phyloP scores from a whole-genome alignment of 2,113 vertebrate species.

The Campylomormyrus tamandua region DNA sequence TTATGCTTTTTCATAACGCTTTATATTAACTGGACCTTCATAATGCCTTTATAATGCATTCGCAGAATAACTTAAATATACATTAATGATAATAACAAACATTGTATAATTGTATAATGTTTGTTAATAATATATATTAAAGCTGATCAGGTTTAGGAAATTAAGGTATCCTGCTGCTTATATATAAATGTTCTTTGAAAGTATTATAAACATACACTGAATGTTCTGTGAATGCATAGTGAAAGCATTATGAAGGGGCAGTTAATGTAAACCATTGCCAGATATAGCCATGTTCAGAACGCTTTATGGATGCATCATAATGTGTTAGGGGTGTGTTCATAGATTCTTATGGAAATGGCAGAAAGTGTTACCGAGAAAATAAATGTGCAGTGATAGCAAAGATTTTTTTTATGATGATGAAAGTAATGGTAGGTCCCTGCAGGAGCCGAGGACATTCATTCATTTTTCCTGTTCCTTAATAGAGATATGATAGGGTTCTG shows the following conservation, averaged over 20 bases:
- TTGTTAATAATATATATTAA: neutral
- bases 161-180: neutral
- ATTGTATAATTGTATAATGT: neutral
- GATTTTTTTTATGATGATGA: neutral
- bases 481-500: neutral
- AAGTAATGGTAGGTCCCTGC: neutral
- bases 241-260: neutral
- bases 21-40: neutral
- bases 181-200: neutral
- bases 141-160: neutral
- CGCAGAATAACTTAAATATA: neutral
- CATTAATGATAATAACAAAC: neutral
- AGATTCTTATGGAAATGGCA: neutral
- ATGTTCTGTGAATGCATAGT: neutral
- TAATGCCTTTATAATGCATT: neutral
- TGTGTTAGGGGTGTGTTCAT: neutral
- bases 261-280: neutral
- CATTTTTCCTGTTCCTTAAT: neutral
- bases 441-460: neutral
- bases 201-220: neutral
- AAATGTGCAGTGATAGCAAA: neutral
- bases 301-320: neutral
- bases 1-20: neutral
- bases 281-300: neutral
- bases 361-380: neutral